phyloP scores from a whole-genome alignment of 2,113 vertebrate genomes.

The Alethe castanea region DNA sequence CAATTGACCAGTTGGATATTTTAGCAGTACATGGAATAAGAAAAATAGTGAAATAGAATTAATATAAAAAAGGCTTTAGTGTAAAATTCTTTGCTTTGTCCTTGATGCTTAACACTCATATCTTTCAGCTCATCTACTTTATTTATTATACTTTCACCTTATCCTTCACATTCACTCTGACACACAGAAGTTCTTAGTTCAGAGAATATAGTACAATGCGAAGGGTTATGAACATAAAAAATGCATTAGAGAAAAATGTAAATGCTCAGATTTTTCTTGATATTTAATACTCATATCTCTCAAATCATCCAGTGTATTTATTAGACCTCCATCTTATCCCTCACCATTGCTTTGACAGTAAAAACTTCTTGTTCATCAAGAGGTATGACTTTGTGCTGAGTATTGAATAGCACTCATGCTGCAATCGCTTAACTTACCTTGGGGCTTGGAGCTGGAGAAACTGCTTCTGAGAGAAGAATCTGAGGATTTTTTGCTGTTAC shows the following conservation, averaged over 20 bases:
- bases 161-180: constrained; percentile 21
- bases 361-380: neutral
- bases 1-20: neutral
- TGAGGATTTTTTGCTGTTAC: neutral
- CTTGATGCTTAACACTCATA: constrained; percentile 10
- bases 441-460: neutral
- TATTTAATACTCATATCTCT: neutral
- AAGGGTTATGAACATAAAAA: constrained; percentile 41
- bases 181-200: constrained; percentile 31
- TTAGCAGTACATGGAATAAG: neutral
- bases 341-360: neutral
- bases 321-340: constrained; percentile 1
- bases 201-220: constrained; percentile 16
- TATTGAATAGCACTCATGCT: neutral
- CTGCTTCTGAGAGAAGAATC: neutral
- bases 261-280: constrained; percentile 16
- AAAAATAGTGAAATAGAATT: neutral
- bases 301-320: neutral
- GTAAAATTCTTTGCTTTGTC: constrained; percentile 30
- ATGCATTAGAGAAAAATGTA: constrained; percentile 11
- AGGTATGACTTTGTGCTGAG: neutral
- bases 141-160: constrained; percentile 45
- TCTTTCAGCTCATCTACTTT: constrained; percentile 22
- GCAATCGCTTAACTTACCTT: neutral
- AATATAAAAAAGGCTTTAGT: neutral